Evolutionary conservation across 1,140 invertebrate genomes (phyloP).

Genomic region (Panagrolaimus sp.): DNA sequence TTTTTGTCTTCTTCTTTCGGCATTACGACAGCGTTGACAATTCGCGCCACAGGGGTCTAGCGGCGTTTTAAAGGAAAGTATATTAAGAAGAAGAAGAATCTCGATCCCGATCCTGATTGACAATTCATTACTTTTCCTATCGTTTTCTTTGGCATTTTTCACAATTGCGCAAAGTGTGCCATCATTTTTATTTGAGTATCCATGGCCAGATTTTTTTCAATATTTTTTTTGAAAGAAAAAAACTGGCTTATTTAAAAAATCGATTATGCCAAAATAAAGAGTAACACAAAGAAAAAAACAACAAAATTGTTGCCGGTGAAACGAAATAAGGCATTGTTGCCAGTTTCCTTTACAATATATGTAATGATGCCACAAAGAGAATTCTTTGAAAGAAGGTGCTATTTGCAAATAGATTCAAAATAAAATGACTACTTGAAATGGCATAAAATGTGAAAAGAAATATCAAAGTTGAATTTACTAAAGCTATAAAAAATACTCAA

Average conservation of each 20-base stretch:
- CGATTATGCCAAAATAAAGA: neutral
- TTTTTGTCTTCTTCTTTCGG: neutral
- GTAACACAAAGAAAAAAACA: neutral
- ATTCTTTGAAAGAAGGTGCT: too few relatives aligned
- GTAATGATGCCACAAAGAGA: too few relatives aligned
- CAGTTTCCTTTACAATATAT: neutral
- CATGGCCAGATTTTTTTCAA: constrained; percentile 1
- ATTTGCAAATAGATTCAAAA: too few relatives aligned
- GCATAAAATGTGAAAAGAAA: too few relatives aligned
- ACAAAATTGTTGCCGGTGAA: too few relatives aligned
- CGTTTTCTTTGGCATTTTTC: neutral
- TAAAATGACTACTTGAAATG: too few relatives aligned
- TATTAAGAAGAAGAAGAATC: neutral
- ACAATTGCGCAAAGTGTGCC: constrained; percentile 3
- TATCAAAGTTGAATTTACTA: too few relatives aligned
- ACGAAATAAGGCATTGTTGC: constrained; percentile 3
- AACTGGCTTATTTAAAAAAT: constrained; percentile 4
- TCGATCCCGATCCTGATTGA: constrained; percentile 14
- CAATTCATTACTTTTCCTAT: constrained; percentile 4
- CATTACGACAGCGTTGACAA: neutral
- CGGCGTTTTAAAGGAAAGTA: neutral
- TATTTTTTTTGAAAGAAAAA: neutral
- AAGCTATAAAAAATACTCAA: too few relatives aligned
- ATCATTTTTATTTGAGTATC: neutral
- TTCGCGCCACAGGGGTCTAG: constrained; percentile 9